Percentiles rank a stretch among this genome's conserved stretches.
These are phyloP conservation scores for Neocloeon triangulifer DNA, from an alignment of 1,140 invertebrate genomes.

Conservation along the genomic window DNA sequence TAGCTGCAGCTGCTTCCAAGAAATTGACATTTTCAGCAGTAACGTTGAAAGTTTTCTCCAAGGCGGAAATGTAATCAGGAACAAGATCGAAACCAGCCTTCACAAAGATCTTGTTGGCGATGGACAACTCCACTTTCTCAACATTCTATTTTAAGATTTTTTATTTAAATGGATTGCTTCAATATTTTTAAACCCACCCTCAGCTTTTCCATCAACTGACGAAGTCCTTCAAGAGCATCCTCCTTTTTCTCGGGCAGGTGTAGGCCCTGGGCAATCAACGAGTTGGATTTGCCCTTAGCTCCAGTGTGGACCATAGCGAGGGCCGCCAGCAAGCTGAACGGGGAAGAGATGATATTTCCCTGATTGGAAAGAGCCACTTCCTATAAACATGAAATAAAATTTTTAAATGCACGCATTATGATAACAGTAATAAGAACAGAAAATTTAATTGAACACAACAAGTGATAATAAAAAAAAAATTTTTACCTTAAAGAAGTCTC, in stretches of 20 bases:
- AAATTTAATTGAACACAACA: no score
- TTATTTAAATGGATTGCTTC: neutral
- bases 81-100: neutral
- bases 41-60: neutral
- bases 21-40: neutral
- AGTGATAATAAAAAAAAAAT: no score
- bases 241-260: conserved; percentile 10
- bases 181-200: neutral
- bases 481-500: no score
- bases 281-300: conserved; percentile 13
- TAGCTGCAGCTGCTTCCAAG: neutral
- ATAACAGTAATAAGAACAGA: no score
- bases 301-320: conserved; percentile 16
- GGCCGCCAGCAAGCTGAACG: conserved; percentile 13
- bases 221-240: neutral
- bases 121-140: conserved; percentile 13
- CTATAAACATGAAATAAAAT: conserved; percentile 11
- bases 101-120: conserved; percentile 16
- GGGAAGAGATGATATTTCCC: conserved; percentile 14
- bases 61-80: neutral
- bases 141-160: neutral
- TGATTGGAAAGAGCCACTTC: conserved; percentile 6
- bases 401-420: no score
- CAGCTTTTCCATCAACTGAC: neutral
- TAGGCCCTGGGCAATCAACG: conserved; percentile 12